Percentiles rank a stretch among this genome's conserved stretches.
Evolutionary conservation across 2,113 vertebrate species (phyloP).

Genomic region (Pedetes capensis): DNA sequence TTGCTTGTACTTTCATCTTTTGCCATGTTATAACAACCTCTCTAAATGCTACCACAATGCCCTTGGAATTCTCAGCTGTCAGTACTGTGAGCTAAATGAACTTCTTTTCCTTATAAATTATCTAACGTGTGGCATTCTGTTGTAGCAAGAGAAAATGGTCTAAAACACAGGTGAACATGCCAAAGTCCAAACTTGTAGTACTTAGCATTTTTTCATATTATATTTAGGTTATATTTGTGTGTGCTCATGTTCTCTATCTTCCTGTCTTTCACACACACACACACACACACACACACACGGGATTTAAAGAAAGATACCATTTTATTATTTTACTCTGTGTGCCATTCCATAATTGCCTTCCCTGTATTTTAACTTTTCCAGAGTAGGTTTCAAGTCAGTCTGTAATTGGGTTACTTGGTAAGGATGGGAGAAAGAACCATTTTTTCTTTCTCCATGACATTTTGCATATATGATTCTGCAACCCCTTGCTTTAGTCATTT

Average conservation of each 20-base stretch:
- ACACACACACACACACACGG: neutral
- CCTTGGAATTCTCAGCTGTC: neutral
- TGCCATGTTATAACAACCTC: neutral
- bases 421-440: neutral
- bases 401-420: neutral
- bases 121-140: neutral
- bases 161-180: neutral
- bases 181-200: conserved; percentile 8
- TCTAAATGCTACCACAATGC: neutral
- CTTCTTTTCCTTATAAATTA: neutral
- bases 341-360: neutral
- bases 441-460: neutral
- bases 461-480: neutral
- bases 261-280: neutral
- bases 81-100: neutral
- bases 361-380: neutral
- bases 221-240: neutral
- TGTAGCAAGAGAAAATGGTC: neutral
- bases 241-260: neutral
- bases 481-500: neutral
- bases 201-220: neutral
- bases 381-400: neutral
- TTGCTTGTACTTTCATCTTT: neutral
- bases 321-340: conserved; percentile 3
- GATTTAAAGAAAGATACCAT: neutral